Conservation (phyloP, 2,888 invertebrate species). For the Drosophila meridionalis region DNA sequence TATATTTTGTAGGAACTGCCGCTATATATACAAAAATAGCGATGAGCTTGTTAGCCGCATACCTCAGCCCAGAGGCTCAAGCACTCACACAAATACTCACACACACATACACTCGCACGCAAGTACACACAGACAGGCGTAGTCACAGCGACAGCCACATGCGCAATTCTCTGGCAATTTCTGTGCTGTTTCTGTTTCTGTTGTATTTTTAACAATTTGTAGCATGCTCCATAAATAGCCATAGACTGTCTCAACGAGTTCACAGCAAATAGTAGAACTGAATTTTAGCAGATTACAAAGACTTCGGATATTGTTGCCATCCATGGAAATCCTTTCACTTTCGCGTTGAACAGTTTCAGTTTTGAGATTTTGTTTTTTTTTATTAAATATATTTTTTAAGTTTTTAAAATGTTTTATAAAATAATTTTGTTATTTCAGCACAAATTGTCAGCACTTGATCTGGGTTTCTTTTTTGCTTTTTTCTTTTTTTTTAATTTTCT, state of each 20-base stretch:
- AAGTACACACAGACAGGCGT: slow-evolving; percentile 11
- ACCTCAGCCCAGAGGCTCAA: slow-evolving; percentile 40
- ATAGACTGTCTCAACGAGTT: slow-evolving; percentile 35
- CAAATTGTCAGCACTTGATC: slow-evolving; percentile 18
- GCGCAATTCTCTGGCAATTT: slow-evolving; percentile 44
- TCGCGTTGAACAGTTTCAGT: slow-evolving; percentile 25
- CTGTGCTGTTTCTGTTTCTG: slow-evolving; percentile 30
- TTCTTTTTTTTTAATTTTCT: slow-evolving; percentile 8
- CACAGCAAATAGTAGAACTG: slow-evolving; percentile 33
- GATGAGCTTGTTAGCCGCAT: slow-evolving; percentile 65
- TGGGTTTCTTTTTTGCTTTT: slow-evolving; percentile 7
- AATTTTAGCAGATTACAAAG: slow-evolving; percentile 27
- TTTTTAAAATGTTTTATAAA: background rate
- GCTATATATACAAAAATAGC: slow-evolving; percentile 70
- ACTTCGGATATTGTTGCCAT: slow-evolving; percentile 3
- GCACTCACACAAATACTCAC: slow-evolving; percentile 29
- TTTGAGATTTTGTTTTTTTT: background rate
- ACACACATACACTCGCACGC: slow-evolving; percentile 4
- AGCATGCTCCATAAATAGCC: slow-evolving; percentile 82
- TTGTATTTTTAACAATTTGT: slow-evolving; percentile 61
- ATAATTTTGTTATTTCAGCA: slow-evolving; percentile 14
- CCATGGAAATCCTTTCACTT: slow-evolving; percentile 41
- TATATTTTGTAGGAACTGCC: slow-evolving; percentile 25
- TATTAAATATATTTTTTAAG: background rate
- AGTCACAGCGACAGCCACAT: slow-evolving; percentile 14